Evolutionary conservation across 2,888 invertebrate species (phyloP).

Genomic region (Sussaba pulchella): DNA sequence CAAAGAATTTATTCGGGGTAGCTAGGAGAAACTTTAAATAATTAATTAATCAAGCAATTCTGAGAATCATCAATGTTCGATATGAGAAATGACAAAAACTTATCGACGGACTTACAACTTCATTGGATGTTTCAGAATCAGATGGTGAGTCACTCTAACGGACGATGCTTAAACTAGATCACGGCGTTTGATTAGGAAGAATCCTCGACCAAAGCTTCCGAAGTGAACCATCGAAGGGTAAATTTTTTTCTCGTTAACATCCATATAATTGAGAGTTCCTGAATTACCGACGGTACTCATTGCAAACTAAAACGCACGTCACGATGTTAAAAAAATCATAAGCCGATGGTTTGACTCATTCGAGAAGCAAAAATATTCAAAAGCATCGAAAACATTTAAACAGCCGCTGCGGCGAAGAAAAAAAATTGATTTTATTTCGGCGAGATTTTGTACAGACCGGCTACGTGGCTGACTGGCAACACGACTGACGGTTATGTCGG

Average conservation of each 20-base stretch:
- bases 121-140: slow-evolving; percentile 69
- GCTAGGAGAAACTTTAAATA: background rate
- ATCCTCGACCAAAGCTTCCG: slow-evolving; percentile 54
- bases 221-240: slow-evolving; percentile 58
- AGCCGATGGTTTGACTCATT: background rate
- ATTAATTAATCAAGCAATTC: background rate
- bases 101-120: background rate
- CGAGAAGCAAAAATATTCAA: background rate
- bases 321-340: background rate
- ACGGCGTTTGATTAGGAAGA: slow-evolving; percentile 51
- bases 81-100: background rate
- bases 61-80: background rate
- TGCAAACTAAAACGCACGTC: background rate
- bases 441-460: slow-evolving; percentile 62
- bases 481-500: slow-evolving; percentile 80
- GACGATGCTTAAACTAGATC: slow-evolving; percentile 76
- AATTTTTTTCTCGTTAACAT: slow-evolving; percentile 37
- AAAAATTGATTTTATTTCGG: slow-evolving; percentile 58
- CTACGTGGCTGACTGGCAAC: slow-evolving; percentile 67
- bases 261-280: slow-evolving; percentile 55
- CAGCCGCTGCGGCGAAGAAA: slow-evolving; percentile 29
- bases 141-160: slow-evolving; percentile 80
- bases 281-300: slow-evolving; percentile 61
- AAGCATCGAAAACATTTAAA: background rate
- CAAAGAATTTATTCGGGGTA: background rate